Evolutionary conservation across 2,113 vertebrate genomes (phyloP), one percentile per base, ranked within the genome.

Genomic region (Mobula hypostoma): DNA sequence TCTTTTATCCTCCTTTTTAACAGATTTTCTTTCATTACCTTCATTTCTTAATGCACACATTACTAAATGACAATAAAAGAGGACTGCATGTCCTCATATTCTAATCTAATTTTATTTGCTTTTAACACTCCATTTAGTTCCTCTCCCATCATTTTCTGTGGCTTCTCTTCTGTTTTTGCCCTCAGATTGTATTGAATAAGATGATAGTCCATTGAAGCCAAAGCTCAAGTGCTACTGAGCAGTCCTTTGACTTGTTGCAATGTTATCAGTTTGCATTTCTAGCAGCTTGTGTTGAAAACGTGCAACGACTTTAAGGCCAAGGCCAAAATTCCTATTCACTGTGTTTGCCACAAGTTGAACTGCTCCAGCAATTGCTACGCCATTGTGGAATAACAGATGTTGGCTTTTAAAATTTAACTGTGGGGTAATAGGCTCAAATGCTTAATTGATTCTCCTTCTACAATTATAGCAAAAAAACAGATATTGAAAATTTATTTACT

Each of bases 371-470:
- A 66, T 66, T 66, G 61, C 61, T 36, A 61, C 24, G 15, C 15
- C n/a, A 90, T 90, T 68, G 85, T 32, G n/a, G 85, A 5, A 19
- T n/a, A 68, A 32, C 29, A 63, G 61, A 7, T 90, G 5, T 7
- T 66, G n/a, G 12, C 83, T 66, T 74, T 88, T 88, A 29, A 66
- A 88, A 90, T 68, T 90, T 61, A 90, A 7, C 61, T 90, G 61
- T 66, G 85, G 85, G 6, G 85, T 19, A 90, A 90, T 66, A n/a
- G 61, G 29, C 85, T 6, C 14, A 66, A 32, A 17, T 36, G 61
- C 61, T 32, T 32, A 68, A 17, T 68, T 68, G 3, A 90, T 66
- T 14, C 85, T 32, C 61, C 17, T 90, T 68, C 29, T 11, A 90
- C n/a, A 68, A 21, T 32, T 8, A 19, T 68, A 66, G 61, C 85